These are phyloP conservation scores for Cryptoprocta ferox DNA, from an alignment of 2,797 vertebrate species.

Conservation along the genomic window DNA sequence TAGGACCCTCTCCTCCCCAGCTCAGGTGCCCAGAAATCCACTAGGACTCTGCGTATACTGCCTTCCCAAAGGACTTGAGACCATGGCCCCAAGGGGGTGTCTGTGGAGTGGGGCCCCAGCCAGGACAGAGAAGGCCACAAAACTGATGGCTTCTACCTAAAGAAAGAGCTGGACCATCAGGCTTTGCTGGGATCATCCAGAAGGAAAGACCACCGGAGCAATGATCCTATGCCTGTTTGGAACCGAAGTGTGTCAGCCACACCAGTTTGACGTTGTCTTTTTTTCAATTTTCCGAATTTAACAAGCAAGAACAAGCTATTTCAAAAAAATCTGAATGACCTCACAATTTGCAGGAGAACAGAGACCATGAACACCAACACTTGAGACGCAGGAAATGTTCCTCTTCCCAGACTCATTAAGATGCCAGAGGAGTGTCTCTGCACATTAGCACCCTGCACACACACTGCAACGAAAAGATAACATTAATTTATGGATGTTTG, in stretches of 20 bases:
- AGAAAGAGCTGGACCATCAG: neutral
- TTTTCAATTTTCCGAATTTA: conserved; percentile 26
- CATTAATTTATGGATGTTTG: neutral
- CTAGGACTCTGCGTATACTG: fast-evolving
- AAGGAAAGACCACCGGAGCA: fast-evolving
- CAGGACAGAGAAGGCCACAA: neutral
- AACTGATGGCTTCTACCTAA: fast-evolving
- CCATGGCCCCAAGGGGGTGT: fast-evolving
- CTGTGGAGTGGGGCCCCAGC: neutral
- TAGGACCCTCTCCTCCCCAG: neutral
- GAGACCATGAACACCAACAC: neutral
- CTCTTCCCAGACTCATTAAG: neutral
- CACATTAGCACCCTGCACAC: neutral
- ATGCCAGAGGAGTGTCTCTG: neutral
- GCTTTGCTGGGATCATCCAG: fast-evolving
- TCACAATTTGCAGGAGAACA: neutral
- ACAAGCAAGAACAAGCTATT: neutral
- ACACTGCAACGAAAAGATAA: neutral
- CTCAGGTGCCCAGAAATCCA: neutral
- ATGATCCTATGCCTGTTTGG: fast-evolving
- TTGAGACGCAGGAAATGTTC: neutral
- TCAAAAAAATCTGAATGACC: neutral
- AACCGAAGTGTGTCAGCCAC: neutral
- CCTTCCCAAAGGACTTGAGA: neutral
- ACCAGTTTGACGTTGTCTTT: neutral